Evolutionary conservation across 92 coral and sea anemone genomes (phyloP).

Genomic region (Heliopora coerulea): DNA sequence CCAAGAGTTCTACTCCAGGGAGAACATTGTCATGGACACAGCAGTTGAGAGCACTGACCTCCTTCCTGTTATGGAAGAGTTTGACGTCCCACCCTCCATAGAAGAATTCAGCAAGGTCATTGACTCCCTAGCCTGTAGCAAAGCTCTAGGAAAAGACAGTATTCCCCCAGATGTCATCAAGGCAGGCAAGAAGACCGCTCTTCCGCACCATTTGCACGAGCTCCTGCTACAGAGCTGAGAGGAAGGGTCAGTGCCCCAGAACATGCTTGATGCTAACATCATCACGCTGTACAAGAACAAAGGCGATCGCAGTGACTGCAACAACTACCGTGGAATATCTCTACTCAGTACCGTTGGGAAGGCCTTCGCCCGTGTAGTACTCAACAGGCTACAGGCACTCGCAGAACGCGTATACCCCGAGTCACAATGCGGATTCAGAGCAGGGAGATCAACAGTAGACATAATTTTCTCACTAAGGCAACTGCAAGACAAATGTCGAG

Average conservation of each 20-base stretch:
- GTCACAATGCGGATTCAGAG: conserved; percentile 40
- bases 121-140: not conserved
- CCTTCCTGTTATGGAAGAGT: conserved; percentile 25
- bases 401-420: conserved; percentile 3
- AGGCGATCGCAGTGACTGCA: conserved; percentile 30
- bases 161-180: not conserved
- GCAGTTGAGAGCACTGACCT: conserved; percentile 22
- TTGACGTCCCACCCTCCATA: conserved; percentile 6
- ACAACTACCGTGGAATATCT: conserved; percentile 19
- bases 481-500: conserved; percentile 22
- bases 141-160: not conserved
- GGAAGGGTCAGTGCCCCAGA: conserved; percentile 31
- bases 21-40: conserved; percentile 4
- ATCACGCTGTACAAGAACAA: conserved; percentile 46
- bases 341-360: not conserved
- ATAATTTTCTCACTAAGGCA: conserved; percentile 33
- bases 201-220: not conserved
- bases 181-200: not conserved
- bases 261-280: conserved; percentile 43
- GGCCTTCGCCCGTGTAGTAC: conserved; percentile 4
- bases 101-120: conserved; percentile 28
- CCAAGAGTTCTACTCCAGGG: no score
- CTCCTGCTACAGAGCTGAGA: conserved; percentile 20
- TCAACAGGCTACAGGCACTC: conserved; percentile 14
- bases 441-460: conserved; percentile 11